Evolutionary conservation across 2,113 vertebrate genomes (phyloP), one percentile per base, ranked within the genome.

Genomic region (Petrocephalus microphthalmus): DNA sequence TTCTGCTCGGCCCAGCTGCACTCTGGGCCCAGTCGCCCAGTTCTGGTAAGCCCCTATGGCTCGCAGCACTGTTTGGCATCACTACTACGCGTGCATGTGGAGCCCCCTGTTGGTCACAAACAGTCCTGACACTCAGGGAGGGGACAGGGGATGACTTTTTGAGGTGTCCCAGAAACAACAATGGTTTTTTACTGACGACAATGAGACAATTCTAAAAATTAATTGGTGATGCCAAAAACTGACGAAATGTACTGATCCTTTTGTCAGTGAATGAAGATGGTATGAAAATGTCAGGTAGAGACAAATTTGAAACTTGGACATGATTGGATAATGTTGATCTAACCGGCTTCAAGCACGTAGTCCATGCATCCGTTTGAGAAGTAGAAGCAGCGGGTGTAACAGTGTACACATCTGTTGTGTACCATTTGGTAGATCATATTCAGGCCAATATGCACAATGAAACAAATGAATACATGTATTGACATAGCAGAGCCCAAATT

Each of bases 1-100:
- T n/a, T n/a, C n/a, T n/a, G n/a, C n/a, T n/a, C n/a, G 98, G 98
- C 90, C 99, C 98, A 53, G 98, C 98, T 88, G 98, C 98, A 11
- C 95, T 99, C 81, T 99, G 98, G 98, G 98, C 98, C 83, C 97
- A 99, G 92, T 97, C 95, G 89, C 95, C 97, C 95, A 94, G 94
- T 83, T 90, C 97, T 94, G 97, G 98, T 99, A 60, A 85, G 84
- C 82, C 11, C 42, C 54, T 45, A 17, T 64, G 45, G 84, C 81
- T 2, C 8, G 22, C 2, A 6, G 57, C n/a, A 29, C 2, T 25
- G 60, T 64, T 64, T n/a, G 2, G 22, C 8, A 64, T 64, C 57
- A n/a, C 57, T 64, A 25, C 1, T 22, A 13, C 60, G 25, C 3
- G n/a, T 64, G 25, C 11, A n/a, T 10, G 60, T 67, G 60, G 60